Evolutionary conservation across 2,888 invertebrate species (phyloP), one percentile per base, ranked within the genome.

Genomic region (Ophion obscuratus): DNA sequence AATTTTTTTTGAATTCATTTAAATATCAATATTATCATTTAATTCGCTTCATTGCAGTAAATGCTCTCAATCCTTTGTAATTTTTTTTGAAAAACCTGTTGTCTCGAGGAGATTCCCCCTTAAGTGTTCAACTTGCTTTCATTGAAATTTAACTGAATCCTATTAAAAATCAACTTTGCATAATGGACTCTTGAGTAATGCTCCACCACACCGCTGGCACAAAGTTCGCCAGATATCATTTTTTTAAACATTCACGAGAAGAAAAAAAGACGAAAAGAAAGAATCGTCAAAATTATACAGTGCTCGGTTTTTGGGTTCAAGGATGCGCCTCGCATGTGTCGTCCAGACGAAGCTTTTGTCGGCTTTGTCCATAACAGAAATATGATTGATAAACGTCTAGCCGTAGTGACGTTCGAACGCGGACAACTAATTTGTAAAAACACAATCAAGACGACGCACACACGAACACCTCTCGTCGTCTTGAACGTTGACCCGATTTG

Each of bases 401-500:
- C 59, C 53, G 53, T 5, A 53, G 36, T 31, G 31, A 47, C 47
- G 6, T 47, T 5, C 57, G 57, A 9, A 14, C 14, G 14, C 73
- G 4, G 59, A 31, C 24, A 53, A 76, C 27, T 66, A 76, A 66
- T 53, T 76, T 27, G 76, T 66, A n/a, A 24, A 24, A 64, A 76
- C 11, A 31, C 9, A n/a, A 66, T 53, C n/a, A 4, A 27, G 11
- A 66, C 66, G n/a, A 53, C 5, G 53, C 53, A 14, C 14, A 14
- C 14, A 53, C 53, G 0, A 10, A 24, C 44, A 47, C 44, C 61
- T 9, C 62, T 20, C n/a, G 14, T 64, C 27, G 47, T 27, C 53
- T 66, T 76, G 53, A 76, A 76, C 75, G 53, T 47, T 76, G 47
- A 53, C 17, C 75, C 31, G 47, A 66, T 47, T 53, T 7, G 27